Base-by-base conservation (phyloP, 92 coral and sea anemone genomes). In the Bergia sp. region DNA sequence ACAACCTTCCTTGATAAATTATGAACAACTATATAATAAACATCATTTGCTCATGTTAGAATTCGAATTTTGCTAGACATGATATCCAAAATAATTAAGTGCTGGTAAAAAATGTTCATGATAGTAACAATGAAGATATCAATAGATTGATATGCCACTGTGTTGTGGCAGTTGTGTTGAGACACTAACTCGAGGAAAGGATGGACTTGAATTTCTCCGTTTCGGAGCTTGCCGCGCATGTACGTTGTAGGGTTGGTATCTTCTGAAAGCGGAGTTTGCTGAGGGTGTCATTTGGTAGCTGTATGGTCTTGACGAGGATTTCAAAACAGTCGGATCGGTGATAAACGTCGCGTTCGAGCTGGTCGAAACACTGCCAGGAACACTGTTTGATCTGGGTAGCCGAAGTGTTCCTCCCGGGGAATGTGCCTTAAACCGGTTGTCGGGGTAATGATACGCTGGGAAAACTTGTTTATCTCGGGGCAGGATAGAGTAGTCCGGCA, bases 131-230 rank as follows among this genome's bases (percentile, higher is more conserved):
- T 21, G 1, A 12, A 0, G 53, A 12, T 55, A n/a, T 50, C 44
- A 84, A 44, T 84, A 84, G 42, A 84, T 69, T 45, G 87, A 84
- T 13, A 84, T 37, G 21, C 87, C 79, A 37, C 21, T 12, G 29
- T 84, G 75, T 29, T 71, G 79, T 0, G 65, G 16, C 49, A 37
- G 15, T 47, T 71, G 50, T 3, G 44, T 20, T 7, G 64, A 18
- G 38, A 71, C 7, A 29, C 55, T 5, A n/a, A 37, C 41, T 57
- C 43, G 76, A 10, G 0, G 39, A 9, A 12, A 1, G 36, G 29
- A 20, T 12, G 37, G 78, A 16, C 87, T 71, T 72, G 67, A 69
- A 5, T 29, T 84, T 45, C 79, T 72, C 37, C 79, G 65, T 9
- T 18, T 36, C 10, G 2, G 21, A 49, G 42, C 79, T 9, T 20